Evolutionary conservation across 2,113 vertebrate species (phyloP), one percentile per base, ranked within the genome.

Genomic region (Leiothrix lutea): DNA sequence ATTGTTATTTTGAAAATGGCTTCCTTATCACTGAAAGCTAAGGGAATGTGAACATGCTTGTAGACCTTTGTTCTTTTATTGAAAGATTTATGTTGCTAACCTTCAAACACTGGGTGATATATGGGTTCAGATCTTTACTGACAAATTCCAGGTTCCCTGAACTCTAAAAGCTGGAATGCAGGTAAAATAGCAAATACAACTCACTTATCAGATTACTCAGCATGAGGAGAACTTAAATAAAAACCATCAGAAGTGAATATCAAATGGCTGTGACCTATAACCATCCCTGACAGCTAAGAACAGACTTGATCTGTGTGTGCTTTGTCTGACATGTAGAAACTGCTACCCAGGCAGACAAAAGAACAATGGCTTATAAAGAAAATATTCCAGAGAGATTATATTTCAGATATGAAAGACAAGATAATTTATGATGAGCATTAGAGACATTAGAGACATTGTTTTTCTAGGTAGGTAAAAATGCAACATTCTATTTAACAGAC

Each of bases 81-180:
- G 36, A 86, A 95, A 96, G 96, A 96, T 96, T 97, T 95, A 96
- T 94, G 90, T 86, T 93, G 36, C 61, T 94, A 95, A 90, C 92
- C 94, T 97, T 97, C 96, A 95, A 91, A 86, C 73, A 85, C 35
- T 26, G 64, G 88, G 77, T 81, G 93, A 96, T 90, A 82, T 73
- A 95, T 53, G 75, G 31, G 60, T 92, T 94, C 45, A 75, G 56
- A 83, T 45, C 74, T 95, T 94, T 86, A 54, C 72, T 90, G 89
- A 95, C 35, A 78, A 93, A 95, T 91, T 95, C 54, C 93, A 96
- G 78, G 22, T 87, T 89, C 56, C 73, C 58, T 91, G 42, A 97
- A 90, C 58, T 88, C 80, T 83, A 44, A 62, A 96, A 92, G 45
- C 53, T 93, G 80, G 80, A 95, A 90, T 96, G 80, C 47, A 95